Evolutionary conservation across 2,797 vertebrate genomes (phyloP).

Genomic region (Alcedo atthis): DNA sequence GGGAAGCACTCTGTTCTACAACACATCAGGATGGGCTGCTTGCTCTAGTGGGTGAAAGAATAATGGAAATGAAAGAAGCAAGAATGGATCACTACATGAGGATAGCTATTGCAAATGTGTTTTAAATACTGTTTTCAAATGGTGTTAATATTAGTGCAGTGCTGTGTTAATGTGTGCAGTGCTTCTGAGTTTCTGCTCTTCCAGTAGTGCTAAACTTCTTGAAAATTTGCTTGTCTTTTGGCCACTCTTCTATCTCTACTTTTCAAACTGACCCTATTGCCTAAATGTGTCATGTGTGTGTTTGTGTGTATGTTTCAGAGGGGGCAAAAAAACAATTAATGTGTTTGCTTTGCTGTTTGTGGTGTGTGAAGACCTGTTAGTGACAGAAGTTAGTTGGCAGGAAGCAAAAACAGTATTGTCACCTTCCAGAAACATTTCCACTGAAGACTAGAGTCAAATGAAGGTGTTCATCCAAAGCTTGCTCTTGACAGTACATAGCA

Average conservation of each 20-base stretch:
- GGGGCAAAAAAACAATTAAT: fast-evolving
- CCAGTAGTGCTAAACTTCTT: background rate
- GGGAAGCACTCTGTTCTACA: background rate
- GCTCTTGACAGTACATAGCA: background rate
- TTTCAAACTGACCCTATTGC: background rate
- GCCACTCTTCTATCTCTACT: fast-evolving
- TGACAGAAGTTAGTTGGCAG: background rate
- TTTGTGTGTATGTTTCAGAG: background rate
- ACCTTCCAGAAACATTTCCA: background rate
- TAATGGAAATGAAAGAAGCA: background rate
- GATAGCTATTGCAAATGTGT: background rate
- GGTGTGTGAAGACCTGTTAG: background rate
- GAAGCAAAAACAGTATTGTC: background rate
- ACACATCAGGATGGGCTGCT: background rate
- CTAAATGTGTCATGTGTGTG: background rate
- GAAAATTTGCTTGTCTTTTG: background rate
- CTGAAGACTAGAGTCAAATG: background rate
- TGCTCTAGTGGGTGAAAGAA: background rate
- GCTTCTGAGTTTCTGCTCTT: background rate
- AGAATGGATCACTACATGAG: background rate
- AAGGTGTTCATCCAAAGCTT: background rate
- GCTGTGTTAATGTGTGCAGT: background rate
- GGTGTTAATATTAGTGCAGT: no score
- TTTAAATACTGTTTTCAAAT: background rate
- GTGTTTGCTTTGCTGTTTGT: background rate